Evolutionary conservation across 2,888 invertebrate species (phyloP), one percentile per base, ranked within the genome.

Genomic region (Polyommatus iphigenia): DNA sequence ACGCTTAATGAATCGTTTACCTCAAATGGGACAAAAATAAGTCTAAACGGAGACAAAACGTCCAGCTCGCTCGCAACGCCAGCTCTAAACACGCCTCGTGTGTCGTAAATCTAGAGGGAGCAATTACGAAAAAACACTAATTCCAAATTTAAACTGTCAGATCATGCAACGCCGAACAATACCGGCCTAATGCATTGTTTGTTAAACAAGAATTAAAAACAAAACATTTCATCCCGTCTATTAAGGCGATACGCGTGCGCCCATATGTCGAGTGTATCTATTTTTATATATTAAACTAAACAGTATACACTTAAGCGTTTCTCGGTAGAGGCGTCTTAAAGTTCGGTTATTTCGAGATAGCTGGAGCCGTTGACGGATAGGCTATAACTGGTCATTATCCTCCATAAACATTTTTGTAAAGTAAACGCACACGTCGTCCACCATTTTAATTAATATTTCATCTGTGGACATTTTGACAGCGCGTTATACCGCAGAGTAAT

Each of bases 101-200:
- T 79, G 54, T 78, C 77, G 79, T 80, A 79, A 79, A 80, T 80
- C 78, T 79, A 78, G 79, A 79, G 79, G 79, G 77, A 79, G 77
- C 73, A 79, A 82, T 79, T 78, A 81, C 78, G 79, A 77, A 79
- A 80, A 81, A 81, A 79, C 76, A 78, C 79, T 41, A 80, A 80
- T 78, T 80, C 78, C 73, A 78, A 82, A 80, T 81, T 80, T 77
- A 80, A 82, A 80, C 85, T 85, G 85, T 86, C 85, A 86, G 87
- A 88, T 81, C 80, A 76, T 73, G 72, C 72, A 77, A 80, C 71
- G 76, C 50, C 78, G 73, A 78, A 71, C 86, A 83, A 83, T 82
- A 81, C 80, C 81, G 72, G 78, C 81, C 87, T 89, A 91, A 91
- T 90, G 91, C 90, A 89, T 90, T 91, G 91, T 92, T 90, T 88